Base-by-base conservation (phyloP, 2,797 vertebrate genomes). In the Diceros bicornis region DNA sequence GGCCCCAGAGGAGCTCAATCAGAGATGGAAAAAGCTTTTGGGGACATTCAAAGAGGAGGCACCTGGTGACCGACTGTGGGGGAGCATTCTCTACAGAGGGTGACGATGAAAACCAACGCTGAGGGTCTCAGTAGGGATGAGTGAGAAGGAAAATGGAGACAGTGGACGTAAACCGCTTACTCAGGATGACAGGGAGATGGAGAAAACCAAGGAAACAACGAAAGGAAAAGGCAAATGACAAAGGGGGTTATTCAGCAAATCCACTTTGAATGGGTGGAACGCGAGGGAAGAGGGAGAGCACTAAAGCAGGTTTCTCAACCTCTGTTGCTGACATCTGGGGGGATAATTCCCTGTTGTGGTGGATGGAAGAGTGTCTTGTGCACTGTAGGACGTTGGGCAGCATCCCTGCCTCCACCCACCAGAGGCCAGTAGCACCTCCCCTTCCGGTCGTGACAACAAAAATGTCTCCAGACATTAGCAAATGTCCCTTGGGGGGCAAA, bases 241-340 rank as follows among this genome's bases (percentile, higher is more conserved):
- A 3, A 3, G 4, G 4, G 5, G 34, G 17, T 1, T 2, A 29
- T 14, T n/a, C 21, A 4, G 0, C 0, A 0, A 6, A 2, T 21
- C 10, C 1, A 2, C 41, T 1, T 4, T 7, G 47, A 0, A 4
- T 32, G 47, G 47, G 1, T 27, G 0, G 32, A 3, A 32, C 4
- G 18, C 34, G 29, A 3, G 2, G 0, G 1, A 1, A 34, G 50
- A 21, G 44, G 3, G 2, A 1, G 0, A 6, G 14, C 0, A 0
- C 9, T 1, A 8, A 8, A 0, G 27, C 92, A 20, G 7, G 32
- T 4, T 6, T 44, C 34, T 25, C 13, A 13, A 2, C 59, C 25
- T 1, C 0, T 21, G 8, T 5, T 21, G 4, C 27, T 7, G 37
- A 41, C 27, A 11, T 3, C 9, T 23, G 21, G 44, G 10, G 0